These are phyloP conservation scores for Steinernema khuongi DNA, from an alignment of 1,140 invertebrate genomes.

Conservation along the genomic window DNA sequence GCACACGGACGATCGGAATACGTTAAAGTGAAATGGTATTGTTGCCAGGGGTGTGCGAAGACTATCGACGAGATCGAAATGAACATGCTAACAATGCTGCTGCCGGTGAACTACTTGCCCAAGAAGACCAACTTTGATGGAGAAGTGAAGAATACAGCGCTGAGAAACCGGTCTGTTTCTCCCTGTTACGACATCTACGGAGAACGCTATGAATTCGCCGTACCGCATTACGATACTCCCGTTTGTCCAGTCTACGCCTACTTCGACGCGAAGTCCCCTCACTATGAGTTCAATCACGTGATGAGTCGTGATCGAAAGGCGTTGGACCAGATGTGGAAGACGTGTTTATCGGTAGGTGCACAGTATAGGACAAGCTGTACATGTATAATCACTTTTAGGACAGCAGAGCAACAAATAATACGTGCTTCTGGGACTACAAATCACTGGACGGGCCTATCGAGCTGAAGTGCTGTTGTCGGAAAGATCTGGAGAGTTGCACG, in stretches of 20 bases:
- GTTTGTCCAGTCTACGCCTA: not conserved
- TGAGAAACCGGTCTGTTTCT: not conserved
- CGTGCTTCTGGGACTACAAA: not conserved
- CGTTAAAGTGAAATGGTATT: too few species aligned
- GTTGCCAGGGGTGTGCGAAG: not conserved
- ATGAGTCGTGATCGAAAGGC: not conserved
- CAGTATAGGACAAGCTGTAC: not conserved
- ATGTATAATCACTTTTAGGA: not conserved
- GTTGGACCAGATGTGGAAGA: not conserved
- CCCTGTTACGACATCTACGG: not conserved
- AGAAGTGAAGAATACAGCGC: not conserved
- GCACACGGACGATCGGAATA: too few species aligned
- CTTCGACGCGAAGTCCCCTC: not conserved
- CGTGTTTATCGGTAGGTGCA: not conserved
- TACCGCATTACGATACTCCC: not conserved
- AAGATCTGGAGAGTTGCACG: not conserved
- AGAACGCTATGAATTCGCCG: not conserved
- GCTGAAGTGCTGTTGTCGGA: not conserved
- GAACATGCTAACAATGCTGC: not conserved
- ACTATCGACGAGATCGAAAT: not conserved
- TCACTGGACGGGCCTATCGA: not conserved
- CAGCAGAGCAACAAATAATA: not conserved
- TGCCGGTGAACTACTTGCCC: not conserved
- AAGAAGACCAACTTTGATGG: not conserved
- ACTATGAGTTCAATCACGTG: not conserved